Percentiles rank a stretch among this genome's conserved stretches.
These are phyloP conservation scores for Tetragonula clypearis DNA, from an alignment of 1,140 invertebrate genomes.

Conservation along the genomic window DNA sequence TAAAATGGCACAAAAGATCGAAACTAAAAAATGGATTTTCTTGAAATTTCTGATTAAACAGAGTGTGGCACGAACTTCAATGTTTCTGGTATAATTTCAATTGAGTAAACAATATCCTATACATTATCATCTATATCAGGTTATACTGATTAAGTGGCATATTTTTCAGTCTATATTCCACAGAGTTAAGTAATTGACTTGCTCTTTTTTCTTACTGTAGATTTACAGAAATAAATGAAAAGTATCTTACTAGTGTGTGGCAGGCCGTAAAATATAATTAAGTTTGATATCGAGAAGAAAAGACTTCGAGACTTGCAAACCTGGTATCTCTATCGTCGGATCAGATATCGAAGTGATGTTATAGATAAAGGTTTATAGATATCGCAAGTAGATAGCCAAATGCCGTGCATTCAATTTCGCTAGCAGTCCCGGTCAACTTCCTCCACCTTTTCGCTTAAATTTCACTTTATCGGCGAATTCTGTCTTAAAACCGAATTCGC, in stretches of 20 bases:
- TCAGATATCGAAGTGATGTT: conserved; percentile 30
- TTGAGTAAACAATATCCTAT: no score
- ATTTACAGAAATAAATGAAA: not conserved
- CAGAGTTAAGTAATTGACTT: no score
- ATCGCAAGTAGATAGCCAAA: conserved; percentile 55
- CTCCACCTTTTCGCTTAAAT: conserved; percentile 37
- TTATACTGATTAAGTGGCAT: no score
- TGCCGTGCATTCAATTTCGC: conserved; percentile 44
- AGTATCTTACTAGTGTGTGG: no score
- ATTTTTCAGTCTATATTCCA: no score
- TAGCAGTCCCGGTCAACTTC: not conserved
- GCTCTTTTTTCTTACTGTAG: not conserved
- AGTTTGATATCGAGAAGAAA: not conserved
- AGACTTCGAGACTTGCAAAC: not conserved
- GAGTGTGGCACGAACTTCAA: no score
- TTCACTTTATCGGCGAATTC: conserved; percentile 30
- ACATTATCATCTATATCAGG: no score
- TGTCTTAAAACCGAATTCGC: no score
- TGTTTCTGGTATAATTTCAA: no score
- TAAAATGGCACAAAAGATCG: no score
- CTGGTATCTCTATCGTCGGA: conserved; percentile 25
- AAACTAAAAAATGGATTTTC: no score
- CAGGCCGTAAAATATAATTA: not conserved
- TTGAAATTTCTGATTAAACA: no score
- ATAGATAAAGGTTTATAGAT: conserved; percentile 50